Percentiles rank a stretch among this genome's conserved stretches.
Evolutionary conservation across 2,888 invertebrate species (phyloP).

Genomic region (Agriopis leucophaearia): DNA sequence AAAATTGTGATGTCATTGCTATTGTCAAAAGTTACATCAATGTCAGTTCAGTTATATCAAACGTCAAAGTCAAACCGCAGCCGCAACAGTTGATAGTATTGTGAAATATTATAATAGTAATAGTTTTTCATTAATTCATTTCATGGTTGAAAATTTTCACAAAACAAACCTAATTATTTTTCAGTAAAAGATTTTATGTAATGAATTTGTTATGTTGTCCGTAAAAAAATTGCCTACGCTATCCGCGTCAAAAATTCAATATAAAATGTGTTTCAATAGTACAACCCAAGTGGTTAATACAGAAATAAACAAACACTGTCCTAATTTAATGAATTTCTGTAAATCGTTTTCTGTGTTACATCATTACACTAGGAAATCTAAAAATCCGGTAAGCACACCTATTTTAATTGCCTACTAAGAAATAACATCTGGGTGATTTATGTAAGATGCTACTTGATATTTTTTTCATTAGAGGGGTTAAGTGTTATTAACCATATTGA

Average conservation of each 20-base stretch:
- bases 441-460: not conserved
- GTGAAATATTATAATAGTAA: too few relatives aligned
- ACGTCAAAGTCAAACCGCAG: not conserved
- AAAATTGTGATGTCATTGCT: too few relatives aligned
- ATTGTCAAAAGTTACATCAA: too few relatives aligned
- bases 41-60: too few relatives aligned
- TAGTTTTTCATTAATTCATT: conserved; percentile 1
- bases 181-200: not conserved
- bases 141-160: not conserved
- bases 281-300: conserved; percentile 56
- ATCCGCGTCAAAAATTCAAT: conserved; percentile 70
- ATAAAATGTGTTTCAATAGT: conserved; percentile 61
- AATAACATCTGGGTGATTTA: not conserved
- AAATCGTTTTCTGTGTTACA: conserved; percentile 72
- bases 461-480: not conserved
- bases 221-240: conserved; percentile 70
- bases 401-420: not conserved
- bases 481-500: too few relatives aligned
- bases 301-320: conserved; percentile 62
- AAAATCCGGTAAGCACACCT: conserved; percentile 62
- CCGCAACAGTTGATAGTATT: not conserved
- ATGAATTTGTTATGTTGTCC: conserved; percentile 64
- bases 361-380: conserved; percentile 66
- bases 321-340: conserved; percentile 66
- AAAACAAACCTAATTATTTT: not conserved